phyloP scores from a whole-genome alignment of 2,113 vertebrate genomes.

The Chaenocephalus aceratus region DNA sequence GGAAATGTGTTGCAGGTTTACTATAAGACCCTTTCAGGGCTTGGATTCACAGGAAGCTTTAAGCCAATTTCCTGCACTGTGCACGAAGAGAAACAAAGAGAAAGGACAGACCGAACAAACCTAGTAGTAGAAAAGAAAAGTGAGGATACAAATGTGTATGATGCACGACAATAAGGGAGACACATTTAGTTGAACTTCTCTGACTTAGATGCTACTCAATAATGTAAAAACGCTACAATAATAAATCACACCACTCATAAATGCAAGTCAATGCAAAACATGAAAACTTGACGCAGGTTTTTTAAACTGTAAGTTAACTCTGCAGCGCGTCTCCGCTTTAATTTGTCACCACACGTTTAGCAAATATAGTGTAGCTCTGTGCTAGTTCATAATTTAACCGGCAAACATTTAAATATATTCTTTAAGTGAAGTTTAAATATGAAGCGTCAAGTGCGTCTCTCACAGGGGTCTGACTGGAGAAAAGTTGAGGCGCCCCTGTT shows the following conservation, averaged over 20 bases:
- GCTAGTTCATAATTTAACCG: not conserved
- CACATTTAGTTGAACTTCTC: not conserved
- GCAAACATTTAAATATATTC: not conserved
- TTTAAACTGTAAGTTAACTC: not conserved
- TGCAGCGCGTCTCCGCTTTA: not conserved
- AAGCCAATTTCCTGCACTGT: constrained; percentile 31
- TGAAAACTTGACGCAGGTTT: not conserved
- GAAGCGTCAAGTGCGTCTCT: constrained; percentile 15
- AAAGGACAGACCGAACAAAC: not conserved
- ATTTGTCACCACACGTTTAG: not conserved
- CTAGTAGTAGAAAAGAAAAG: not conserved
- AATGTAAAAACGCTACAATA: too few species aligned
- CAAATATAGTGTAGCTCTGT: not conserved
- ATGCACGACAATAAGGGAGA: not conserved
- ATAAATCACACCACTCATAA: not conserved
- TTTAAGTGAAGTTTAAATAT: not conserved
- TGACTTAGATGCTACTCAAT: not conserved
- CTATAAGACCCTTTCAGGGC: not conserved
- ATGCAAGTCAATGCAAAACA: not conserved
- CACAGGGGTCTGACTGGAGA: not conserved
- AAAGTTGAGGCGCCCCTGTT: constrained; percentile 57
- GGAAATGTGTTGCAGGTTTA: not conserved
- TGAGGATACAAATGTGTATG: not conserved
- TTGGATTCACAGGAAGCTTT: constrained; percentile 41
- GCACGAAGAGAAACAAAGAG: constrained; percentile 14